Conservation (phyloP, 1,140 invertebrate genomes). For the Xylocopa sonorina region DNA sequence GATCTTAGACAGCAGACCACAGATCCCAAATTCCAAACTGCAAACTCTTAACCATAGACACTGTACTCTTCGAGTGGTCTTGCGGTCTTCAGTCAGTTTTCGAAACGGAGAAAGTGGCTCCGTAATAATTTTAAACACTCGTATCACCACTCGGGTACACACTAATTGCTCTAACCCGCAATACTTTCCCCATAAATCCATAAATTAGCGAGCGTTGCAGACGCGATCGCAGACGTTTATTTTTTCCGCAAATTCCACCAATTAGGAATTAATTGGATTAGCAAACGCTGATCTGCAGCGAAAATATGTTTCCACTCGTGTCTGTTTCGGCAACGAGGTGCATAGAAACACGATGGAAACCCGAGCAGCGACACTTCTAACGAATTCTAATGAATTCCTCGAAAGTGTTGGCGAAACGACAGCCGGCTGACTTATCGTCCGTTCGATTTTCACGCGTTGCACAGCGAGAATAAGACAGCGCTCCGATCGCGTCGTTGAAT, state of each 20-base stretch:
- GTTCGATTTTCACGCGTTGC: constrained; percentile 16
- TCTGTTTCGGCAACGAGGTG: neutral
- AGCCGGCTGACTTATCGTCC: constrained; percentile 11
- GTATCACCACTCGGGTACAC: no score
- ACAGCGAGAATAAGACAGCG: neutral
- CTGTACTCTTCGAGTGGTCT: no score
- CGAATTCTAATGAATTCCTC: constrained; percentile 47
- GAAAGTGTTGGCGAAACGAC: constrained; percentile 9
- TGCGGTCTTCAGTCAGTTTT: neutral
- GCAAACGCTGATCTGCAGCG: neutral
- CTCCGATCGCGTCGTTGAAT: neutral
- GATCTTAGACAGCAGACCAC: no score
- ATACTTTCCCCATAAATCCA: no score
- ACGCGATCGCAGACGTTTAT: no score
- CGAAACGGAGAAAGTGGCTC: constrained; percentile 20
- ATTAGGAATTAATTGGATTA: no score
- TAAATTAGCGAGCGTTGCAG: no score
- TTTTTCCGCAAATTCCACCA: no score
- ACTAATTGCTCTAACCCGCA: no score
- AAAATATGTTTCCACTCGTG: neutral
- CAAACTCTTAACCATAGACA: no score
- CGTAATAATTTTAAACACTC: neutral
- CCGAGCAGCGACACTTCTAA: constrained; percentile 33
- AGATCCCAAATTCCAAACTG: no score
- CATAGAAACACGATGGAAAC: neutral